Percentiles rank a stretch among this genome's conserved stretches.
Conservation (phyloP, 2,888 invertebrate species). For the Argynnis bischoffii region DNA sequence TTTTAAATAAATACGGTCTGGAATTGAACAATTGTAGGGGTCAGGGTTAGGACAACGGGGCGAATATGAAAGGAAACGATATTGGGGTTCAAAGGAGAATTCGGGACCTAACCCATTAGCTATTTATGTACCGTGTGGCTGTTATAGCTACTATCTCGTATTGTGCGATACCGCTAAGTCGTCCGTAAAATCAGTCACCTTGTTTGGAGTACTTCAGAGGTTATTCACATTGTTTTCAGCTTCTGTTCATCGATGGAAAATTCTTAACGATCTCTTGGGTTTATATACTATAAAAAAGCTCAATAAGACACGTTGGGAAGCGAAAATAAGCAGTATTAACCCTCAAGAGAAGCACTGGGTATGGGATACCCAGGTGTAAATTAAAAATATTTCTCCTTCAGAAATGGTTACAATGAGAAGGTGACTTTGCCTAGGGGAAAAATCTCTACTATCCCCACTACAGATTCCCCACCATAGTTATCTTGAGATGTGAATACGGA, state of each 20-base stretch:
- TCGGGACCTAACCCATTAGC: constrained; percentile 44
- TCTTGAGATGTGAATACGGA: too few species aligned
- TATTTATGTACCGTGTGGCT: constrained; percentile 40
- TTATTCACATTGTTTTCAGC: constrained; percentile 36
- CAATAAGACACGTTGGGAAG: background rate
- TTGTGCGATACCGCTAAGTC: background rate
- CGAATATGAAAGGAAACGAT: constrained; percentile 53
- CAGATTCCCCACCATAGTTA: too few species aligned
- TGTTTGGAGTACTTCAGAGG: constrained; percentile 7
- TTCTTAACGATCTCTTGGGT: constrained; percentile 28
- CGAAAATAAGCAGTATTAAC: too few species aligned
- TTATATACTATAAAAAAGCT: background rate
- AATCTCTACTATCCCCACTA: too few species aligned
- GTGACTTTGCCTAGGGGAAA: too few species aligned
- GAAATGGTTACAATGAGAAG: too few species aligned
- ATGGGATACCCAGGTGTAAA: too few species aligned
- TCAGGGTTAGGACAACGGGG: constrained; percentile 43
- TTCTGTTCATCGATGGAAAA: constrained; percentile 34
- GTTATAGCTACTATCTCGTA: constrained; percentile 17
- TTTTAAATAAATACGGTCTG: constrained; percentile 47
- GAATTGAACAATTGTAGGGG: constrained; percentile 46
- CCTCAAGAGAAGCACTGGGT: too few species aligned
- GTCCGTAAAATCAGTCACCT: too few species aligned
- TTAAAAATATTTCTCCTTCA: too few species aligned
- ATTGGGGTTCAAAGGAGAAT: constrained; percentile 51